Evolutionary conservation across 2,888 invertebrate genomes (phyloP), one percentile per base, ranked within the genome.

Genomic region (Rhingia rostrata): DNA sequence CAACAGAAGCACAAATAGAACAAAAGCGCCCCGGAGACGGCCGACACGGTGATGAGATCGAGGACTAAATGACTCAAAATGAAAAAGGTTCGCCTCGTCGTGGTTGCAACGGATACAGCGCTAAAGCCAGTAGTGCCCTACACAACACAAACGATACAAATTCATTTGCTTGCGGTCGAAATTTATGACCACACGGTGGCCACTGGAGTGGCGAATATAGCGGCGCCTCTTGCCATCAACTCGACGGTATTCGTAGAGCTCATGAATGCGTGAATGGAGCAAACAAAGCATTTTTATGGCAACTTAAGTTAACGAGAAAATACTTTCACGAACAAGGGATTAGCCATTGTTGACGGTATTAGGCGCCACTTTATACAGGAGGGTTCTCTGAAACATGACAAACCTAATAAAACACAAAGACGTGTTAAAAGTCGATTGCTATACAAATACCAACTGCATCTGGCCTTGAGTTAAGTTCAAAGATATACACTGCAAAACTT

Each of bases 81-180:
- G 22, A 22, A 32, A 35, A 22, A 37, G 10, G 7, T 35, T 5
- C 37, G 12, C 22, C 43, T 3, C n/a, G 39, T 32, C 56, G 6
- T 12, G 45, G 72, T 33, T 53, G 67, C 47, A 45, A 45, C 58
- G 30, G 49, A 41, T 14, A 37, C 30, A 33, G 43, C 58, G 49
- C 33, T 43, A 70, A 78, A 41, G 73, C 80, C 78, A 47, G 82
- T 78, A 83, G 82, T 83, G 66, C 61, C 56, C 43, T 67, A 53
- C 22, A 22, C 69, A 79, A 54, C 69, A 74, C 56, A 74, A 79
- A 79, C 74, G 79, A 79, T 75, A 84, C 79, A 74, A 84, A 84
- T 79, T 84, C 84, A 84, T 84, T 84, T 84, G 69, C 74, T 70
- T 84, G 79, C 69, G 84, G 78, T 64, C 37, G 6, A 75, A 70